Conservation (phyloP, 2,888 invertebrate genomes). For the Neria commutata region DNA sequence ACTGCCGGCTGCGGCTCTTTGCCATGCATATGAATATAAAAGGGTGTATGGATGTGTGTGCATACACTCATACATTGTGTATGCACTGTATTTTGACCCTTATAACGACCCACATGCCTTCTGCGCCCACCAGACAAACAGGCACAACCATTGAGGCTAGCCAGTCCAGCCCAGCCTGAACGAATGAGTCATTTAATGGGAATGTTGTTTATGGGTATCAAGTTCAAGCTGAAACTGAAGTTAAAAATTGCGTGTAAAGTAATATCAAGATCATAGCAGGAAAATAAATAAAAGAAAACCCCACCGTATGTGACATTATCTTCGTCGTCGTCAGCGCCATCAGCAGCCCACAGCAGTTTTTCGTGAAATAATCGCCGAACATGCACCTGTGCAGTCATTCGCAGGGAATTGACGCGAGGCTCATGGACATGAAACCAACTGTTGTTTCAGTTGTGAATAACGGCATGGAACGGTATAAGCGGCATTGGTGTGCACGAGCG, state of each 20-base stretch:
- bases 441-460: constrained; percentile 21
- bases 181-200: neutral
- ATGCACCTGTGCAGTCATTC: neutral
- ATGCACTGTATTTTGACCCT: constrained; percentile 43
- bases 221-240: constrained; percentile 1
- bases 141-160: too few species aligned
- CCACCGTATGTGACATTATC: too few species aligned
- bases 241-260: constrained; percentile 41
- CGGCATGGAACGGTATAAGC: neutral
- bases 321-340: too few species aligned
- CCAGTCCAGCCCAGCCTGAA: too few species aligned
- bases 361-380: neutral
- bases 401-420: too few species aligned
- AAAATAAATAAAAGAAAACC: constrained; percentile 13
- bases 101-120: constrained; percentile 18
- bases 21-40: constrained; percentile 16
- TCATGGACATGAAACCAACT: constrained; percentile 22
- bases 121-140: neutral
- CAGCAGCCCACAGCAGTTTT: too few species aligned
- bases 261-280: constrained; percentile 33
- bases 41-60: constrained; percentile 4
- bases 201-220: neutral
- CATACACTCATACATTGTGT: constrained; percentile 17
- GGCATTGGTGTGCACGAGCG: too few species aligned
- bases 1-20: neutral